These are phyloP conservation scores for Mythimna ferrago DNA, from an alignment of 2,888 invertebrate species.

Conservation along the genomic window DNA sequence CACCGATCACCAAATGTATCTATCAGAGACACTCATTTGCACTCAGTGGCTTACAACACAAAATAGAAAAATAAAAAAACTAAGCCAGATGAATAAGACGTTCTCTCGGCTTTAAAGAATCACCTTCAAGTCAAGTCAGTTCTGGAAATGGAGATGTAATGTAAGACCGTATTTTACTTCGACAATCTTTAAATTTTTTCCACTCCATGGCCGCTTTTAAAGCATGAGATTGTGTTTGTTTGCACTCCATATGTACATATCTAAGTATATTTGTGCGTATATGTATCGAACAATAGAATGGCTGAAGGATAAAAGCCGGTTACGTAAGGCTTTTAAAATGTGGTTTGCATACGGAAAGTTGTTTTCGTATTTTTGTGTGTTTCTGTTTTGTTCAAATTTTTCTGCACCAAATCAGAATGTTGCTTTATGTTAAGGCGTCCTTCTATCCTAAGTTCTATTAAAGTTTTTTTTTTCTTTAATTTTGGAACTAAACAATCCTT, in stretches of 20 bases:
- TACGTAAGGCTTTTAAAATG: slow-evolving; percentile 50
- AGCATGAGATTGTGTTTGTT: slow-evolving; percentile 12
- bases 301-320: slow-evolving; percentile 44
- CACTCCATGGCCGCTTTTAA: slow-evolving; percentile 1
- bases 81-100: too few species aligned
- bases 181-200: slow-evolving; percentile 19
- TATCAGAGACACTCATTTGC: too few species aligned
- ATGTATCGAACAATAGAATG: slow-evolving; percentile 46
- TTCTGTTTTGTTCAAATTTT: slow-evolving; percentile 4
- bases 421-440: neutral
- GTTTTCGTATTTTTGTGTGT: slow-evolving; percentile 29
- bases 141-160: slow-evolving; percentile 7
- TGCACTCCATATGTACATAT: neutral
- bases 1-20: too few species aligned
- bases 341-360: slow-evolving; percentile 31
- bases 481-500: neutral
- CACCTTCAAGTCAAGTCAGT: too few species aligned
- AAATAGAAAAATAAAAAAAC: too few species aligned
- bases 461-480: neutral
- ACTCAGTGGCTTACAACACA: too few species aligned
- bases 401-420: neutral
- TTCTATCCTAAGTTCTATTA: neutral
- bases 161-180: slow-evolving; percentile 7
- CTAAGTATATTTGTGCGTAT: slow-evolving; percentile 3
- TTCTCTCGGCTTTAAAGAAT: too few species aligned